Conservation (phyloP, 2,888 invertebrate genomes). For the Melanchra persicariae region DNA sequence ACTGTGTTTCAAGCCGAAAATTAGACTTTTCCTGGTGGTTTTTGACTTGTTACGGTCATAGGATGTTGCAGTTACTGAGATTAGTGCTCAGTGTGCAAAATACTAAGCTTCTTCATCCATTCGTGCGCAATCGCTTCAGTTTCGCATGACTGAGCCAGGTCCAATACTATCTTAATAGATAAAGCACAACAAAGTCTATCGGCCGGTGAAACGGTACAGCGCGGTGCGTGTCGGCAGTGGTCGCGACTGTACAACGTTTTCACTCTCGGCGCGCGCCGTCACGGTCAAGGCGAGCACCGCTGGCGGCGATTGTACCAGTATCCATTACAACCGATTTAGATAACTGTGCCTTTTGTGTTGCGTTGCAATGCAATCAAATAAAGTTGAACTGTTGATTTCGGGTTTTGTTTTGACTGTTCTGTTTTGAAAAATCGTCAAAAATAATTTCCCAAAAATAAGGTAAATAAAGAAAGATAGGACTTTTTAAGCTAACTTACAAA, state of each 20-base stretch:
- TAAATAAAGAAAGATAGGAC: background rate
- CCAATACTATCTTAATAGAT: background rate
- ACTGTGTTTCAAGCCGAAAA: background rate
- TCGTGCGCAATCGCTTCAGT: slow-evolving; percentile 12
- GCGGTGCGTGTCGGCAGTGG: slow-evolving; percentile 26
- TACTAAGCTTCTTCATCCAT: background rate
- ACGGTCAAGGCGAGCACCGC: slow-evolving; percentile 74
- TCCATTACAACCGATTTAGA: slow-evolving; percentile 35
- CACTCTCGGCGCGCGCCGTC: slow-evolving; percentile 70
- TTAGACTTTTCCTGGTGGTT: too few relatives aligned
- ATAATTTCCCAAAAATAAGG: too few relatives aligned
- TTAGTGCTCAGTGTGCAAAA: background rate
- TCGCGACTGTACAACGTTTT: slow-evolving; percentile 54
- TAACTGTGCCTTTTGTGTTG: slow-evolving; percentile 36
- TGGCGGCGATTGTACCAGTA: slow-evolving; percentile 52
- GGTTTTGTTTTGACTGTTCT: too few relatives aligned
- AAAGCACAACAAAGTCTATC: slow-evolving; percentile 17
- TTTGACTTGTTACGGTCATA: background rate
- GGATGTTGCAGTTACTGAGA: background rate
- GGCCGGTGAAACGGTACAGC: slow-evolving; percentile 43
- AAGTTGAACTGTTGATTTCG: slow-evolving; percentile 4
- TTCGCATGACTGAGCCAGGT: slow-evolving; percentile 4
- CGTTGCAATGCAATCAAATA: slow-evolving; percentile 1
- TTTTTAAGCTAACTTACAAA: background rate
- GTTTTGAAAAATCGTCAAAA: too few relatives aligned